Base-by-base conservation (phyloP, 2,797 vertebrate species). In the Macrochelys suwanniensis region DNA sequence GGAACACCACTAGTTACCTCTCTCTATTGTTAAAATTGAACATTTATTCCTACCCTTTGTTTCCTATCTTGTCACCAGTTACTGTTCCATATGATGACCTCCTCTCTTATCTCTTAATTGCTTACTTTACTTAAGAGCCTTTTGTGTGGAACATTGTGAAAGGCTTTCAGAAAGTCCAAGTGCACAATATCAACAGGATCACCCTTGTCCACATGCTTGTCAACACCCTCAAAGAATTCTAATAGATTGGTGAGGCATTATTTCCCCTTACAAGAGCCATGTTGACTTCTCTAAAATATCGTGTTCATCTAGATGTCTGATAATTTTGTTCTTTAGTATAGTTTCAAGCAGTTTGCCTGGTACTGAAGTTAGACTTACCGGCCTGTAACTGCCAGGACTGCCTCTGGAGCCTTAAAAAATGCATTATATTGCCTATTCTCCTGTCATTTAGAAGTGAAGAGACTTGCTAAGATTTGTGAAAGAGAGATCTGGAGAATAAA, bases 401-500 rank as follows among this genome's bases (percentile, higher is more conserved):
- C 26, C 25, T 57, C 31, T 65, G 59, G 28, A 59, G 3, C 59
- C 33, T 65, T n/a, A 65, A 65, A 33, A 65, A n/a, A 31, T 25
- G 59, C 13, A 28, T 61, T 61, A 61, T 31, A 61, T 61, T 61
- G n/a, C 6, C 59, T 17, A 61, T 33, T 16, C 59, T 16, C 2
- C 11, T 85, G 3, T 80, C 49, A 17, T 85, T 80, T 16, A 95
- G 26, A 47, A 78, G 90, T 89, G 12, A 82, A 84, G 65, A 92
- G 87, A 13, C 13, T 53, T 81, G 4, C 10, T 95, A 83, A 90
- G 91, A 95, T 26, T 7, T 77, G 26, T 28, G 77, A 2, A 47
- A 83, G 90, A 89, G 76, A 90, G 19, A 49, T 82, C 28, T 92
- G 71, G 11, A 89, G 74, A 94, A 94, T 85, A 37, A 92, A 25